These are phyloP conservation scores for Holocentrus rufus DNA, from an alignment of 2,797 vertebrate genomes.

Conservation along the genomic window DNA sequence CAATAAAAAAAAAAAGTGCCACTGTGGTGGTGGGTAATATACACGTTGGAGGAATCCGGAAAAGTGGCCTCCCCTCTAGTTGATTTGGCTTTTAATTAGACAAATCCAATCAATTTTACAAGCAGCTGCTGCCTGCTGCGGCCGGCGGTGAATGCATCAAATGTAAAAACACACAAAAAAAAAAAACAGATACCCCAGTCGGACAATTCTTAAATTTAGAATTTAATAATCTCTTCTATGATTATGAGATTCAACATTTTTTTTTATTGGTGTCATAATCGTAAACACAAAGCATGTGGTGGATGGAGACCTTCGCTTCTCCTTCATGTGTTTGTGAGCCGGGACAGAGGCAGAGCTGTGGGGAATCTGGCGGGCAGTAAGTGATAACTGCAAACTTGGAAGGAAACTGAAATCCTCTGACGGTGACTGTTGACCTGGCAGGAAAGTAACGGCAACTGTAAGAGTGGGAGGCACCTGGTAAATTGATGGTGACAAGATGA, in stretches of 20 bases:
- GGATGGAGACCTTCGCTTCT: constrained; percentile 3
- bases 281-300: constrained; percentile 10
- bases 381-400: constrained; percentile 28
- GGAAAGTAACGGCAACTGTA: no score
- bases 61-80: constrained; percentile 8
- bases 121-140: constrained; percentile 31
- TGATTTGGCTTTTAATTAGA: constrained; percentile 51
- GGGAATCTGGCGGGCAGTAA: not conserved
- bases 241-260: not conserved
- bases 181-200: not conserved
- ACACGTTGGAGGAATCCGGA: constrained; percentile 18
- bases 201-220: constrained; percentile 10
- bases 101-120: constrained; percentile 51
- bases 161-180: not conserved
- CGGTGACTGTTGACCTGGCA: not conserved
- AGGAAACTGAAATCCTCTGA: constrained; percentile 11
- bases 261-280: constrained; percentile 4
- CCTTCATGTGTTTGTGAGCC: constrained; percentile 25
- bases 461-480: no score
- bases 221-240: not conserved
- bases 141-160: constrained; percentile 11
- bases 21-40: constrained; percentile 8
- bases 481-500: no score
- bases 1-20: not conserved
- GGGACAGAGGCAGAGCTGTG: constrained; percentile 25